These are phyloP conservation scores for Conus canariensis DNA, from an alignment of 2,888 invertebrate genomes.

Conservation along the genomic window DNA sequence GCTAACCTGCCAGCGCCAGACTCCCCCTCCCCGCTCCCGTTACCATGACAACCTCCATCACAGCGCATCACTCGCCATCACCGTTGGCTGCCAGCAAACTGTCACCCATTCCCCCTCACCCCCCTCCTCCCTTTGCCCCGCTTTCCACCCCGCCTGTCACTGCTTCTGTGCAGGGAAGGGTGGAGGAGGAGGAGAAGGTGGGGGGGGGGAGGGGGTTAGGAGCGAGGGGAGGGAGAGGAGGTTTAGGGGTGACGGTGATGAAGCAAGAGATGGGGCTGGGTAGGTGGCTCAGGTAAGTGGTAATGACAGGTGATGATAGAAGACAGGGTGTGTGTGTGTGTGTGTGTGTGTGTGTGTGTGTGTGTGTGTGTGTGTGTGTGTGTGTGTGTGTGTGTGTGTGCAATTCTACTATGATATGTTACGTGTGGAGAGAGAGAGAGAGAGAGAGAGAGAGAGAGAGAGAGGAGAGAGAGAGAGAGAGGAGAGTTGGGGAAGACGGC, in stretches of 20 bases:
- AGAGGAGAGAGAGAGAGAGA: too few relatives aligned
- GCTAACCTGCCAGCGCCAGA: not conserved
- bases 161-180: not conserved
- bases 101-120: not conserved
- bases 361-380: conserved; percentile 23
- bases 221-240: not conserved
- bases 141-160: not conserved
- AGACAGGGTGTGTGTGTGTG: not conserved
- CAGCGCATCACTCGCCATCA: conserved; percentile 26
- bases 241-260: not conserved
- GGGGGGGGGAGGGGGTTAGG: not conserved
- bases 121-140: not conserved
- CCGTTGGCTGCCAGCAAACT: conserved; percentile 26
- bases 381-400: conserved; percentile 23
- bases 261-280: not conserved
- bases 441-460: too few relatives aligned
- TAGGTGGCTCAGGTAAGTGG: conserved; percentile 12
- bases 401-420: not conserved
- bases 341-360: conserved; percentile 1
- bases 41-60: conserved; percentile 26
- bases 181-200: not conserved
- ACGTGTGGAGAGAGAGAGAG: not conserved
- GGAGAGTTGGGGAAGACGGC: too few relatives aligned
- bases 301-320: not conserved
- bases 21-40: not conserved